These are phyloP conservation scores for Acyrthosiphon pisum DNA, from an alignment of 1,140 invertebrate genomes.

Conservation along the genomic window DNA sequence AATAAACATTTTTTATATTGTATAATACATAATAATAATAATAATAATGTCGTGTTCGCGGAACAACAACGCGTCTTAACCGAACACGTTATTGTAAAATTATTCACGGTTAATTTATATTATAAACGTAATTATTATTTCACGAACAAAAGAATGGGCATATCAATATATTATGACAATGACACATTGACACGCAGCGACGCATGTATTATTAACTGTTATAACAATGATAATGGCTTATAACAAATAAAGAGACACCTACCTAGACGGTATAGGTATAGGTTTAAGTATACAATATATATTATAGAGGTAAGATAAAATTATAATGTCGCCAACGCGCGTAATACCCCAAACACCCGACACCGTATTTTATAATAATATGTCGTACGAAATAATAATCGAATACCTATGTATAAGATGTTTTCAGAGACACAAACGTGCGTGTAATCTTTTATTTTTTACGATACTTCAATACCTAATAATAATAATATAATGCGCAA, in stretches of 20 bases:
- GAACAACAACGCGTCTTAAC: background rate
- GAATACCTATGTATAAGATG: no score
- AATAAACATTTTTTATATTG: background rate
- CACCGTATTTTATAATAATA: background rate
- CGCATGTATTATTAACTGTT: background rate
- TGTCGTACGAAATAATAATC: no score
- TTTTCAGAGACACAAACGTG: background rate
- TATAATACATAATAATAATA: background rate
- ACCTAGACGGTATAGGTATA: background rate
- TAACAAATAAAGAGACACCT: background rate
- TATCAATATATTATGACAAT: background rate
- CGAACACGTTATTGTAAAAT: constrained; percentile 14
- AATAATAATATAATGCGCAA: background rate
- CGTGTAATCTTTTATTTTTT: background rate
- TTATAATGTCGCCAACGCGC: no score
- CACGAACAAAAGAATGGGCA: constrained; percentile 4
- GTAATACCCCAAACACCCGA: background rate
- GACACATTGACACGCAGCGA: background rate
- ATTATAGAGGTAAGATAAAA: no score
- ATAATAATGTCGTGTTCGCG: background rate
- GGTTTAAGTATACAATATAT: no score
- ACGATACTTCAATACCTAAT: background rate
- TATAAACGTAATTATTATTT: constrained; percentile 21
- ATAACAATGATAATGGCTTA: background rate
- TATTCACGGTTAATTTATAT: constrained; percentile 13